These are phyloP conservation scores for Papilio elwesi DNA, from an alignment of 2,888 invertebrate species.

Conservation along the genomic window DNA sequence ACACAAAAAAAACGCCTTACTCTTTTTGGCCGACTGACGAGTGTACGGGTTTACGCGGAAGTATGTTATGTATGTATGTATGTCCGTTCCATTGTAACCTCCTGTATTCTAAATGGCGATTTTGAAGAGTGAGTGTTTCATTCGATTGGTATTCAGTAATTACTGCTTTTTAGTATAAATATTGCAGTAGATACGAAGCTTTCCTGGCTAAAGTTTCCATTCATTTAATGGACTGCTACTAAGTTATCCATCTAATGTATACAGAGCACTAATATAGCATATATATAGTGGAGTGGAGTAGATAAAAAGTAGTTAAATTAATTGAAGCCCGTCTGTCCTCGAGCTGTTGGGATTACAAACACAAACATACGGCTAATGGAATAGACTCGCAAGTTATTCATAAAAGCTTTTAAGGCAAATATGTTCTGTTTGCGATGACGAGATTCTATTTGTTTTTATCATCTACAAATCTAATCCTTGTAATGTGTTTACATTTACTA, in stretches of 20 bases:
- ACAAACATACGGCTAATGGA: conserved; percentile 23
- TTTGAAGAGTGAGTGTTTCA: too few relatives aligned
- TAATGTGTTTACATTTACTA: conserved; percentile 1
- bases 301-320: conserved; percentile 16
- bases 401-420: conserved; percentile 36
- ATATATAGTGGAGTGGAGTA: too few relatives aligned
- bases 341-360: conserved; percentile 20
- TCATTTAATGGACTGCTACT: background rate
- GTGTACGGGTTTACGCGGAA: too few relatives aligned
- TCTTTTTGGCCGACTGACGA: too few relatives aligned
- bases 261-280: background rate
- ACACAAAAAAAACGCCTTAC: too few relatives aligned
- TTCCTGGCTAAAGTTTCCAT: background rate
- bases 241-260: background rate
- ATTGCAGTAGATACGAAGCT: background rate
- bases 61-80: too few relatives aligned
- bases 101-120: too few relatives aligned
- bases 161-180: too few relatives aligned
- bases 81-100: too few relatives aligned
- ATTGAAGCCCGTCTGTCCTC: conserved; percentile 7
- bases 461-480: background rate
- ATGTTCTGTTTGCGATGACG: conserved; percentile 9
- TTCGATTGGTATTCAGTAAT: too few relatives aligned
- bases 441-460: conserved; percentile 1
- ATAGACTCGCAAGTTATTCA: conserved; percentile 22